Percentiles rank a stretch among this genome's conserved stretches.
Conservation (phyloP, 2,113 vertebrate species). For the Chelonoidis abingdonii region DNA sequence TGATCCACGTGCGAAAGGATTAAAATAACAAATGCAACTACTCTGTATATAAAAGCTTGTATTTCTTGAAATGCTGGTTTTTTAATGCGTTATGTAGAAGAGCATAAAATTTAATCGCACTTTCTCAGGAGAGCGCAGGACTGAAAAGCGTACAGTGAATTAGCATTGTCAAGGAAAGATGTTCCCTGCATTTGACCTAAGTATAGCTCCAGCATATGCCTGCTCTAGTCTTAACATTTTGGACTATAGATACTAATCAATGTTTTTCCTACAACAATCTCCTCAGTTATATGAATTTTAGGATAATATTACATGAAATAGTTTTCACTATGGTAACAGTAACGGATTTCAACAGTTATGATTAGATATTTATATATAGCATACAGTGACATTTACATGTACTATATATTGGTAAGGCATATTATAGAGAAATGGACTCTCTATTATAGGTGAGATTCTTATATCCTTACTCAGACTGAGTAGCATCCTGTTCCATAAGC, state of each 20-base stretch:
- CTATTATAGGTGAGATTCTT: fast-evolving
- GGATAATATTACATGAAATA: not conserved
- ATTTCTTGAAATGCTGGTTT: not conserved
- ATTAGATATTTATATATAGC: not conserved
- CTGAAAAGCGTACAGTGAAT: not conserved
- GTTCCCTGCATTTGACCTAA: not conserved
- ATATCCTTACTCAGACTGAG: not conserved
- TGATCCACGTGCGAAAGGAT: not conserved
- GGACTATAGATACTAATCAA: not conserved
- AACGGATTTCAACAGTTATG: not conserved
- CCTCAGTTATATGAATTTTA: not conserved
- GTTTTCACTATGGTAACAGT: not conserved
- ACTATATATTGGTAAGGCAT: not conserved
- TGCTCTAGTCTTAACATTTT: not conserved
- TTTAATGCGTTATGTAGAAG: not conserved
- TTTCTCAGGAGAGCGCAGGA: not conserved
- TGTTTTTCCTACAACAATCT: not conserved
- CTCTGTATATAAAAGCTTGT: not conserved
- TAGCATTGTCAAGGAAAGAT: not conserved
- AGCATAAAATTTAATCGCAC: not conserved
- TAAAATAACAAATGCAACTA: not conserved
- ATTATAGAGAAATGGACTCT: fast-evolving
- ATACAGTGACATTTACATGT: fast-evolving
- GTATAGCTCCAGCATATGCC: not conserved
- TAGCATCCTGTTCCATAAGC: fast-evolving